Evolutionary conservation across 1,140 invertebrate genomes (phyloP), one percentile per base, ranked within the genome.

Genomic region (Drosophila sproati): DNA sequence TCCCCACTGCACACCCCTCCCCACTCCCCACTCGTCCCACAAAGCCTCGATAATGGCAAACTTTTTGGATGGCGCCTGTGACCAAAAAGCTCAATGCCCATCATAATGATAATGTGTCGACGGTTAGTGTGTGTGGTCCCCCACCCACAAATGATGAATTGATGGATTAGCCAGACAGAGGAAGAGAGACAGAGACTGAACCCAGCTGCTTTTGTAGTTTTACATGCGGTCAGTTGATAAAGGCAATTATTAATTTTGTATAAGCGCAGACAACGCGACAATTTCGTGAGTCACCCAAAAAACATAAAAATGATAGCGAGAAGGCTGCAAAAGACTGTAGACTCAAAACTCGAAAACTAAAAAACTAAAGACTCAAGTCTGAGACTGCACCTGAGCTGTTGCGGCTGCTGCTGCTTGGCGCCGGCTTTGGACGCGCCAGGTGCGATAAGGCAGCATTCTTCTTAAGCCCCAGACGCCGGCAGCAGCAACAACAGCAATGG

Each of bases 381-480:
- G 51, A 45, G 63, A 52, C 54, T 70, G 73, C 73, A 72, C 62
- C 73, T 79, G 77, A 73, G 73, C 52, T 59, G 51, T n/a, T 71
- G 5, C 39, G 28, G 41, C 43, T 63, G 35, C 29, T 34, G 68
- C 32, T 68, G 41, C 39, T 85, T 87, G 79, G 79, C 76, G 82
- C 82, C 82, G 82, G 73, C 80, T 83, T 62, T 85, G 67, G 81
- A 78, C 68, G 60, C 60, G 64, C 85, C 80, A 88, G 83, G 71
- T 87, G 82, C 82, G 82, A 87, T 87, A 88, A 88, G 83, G 60
- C 73, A 79, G 77, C 77, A 88, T 88, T 88, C 85, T 88, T 88
- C 76, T 80, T 80, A 73, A 48, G 77, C 56, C 41, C 29, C 68
- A 78, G 76, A 47, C 77, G 73, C 61, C 77, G 73, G 48, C 50